Conservation (phyloP, 2,888 invertebrate species). For the Sminthurides aquaticus region DNA sequence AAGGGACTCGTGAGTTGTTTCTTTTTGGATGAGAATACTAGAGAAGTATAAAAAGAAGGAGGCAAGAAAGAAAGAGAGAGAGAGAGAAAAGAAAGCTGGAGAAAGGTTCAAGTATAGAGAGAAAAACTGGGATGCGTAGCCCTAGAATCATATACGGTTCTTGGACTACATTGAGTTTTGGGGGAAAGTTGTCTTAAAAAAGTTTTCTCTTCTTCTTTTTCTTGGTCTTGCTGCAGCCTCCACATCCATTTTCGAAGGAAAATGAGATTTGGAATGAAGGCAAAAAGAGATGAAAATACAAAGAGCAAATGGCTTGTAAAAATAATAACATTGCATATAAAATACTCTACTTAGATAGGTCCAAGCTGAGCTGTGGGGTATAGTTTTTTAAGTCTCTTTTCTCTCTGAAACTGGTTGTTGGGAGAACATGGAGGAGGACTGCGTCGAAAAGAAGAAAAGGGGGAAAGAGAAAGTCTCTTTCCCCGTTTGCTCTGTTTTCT, state of each 20-base stretch:
- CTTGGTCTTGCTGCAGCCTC: constrained; percentile 24
- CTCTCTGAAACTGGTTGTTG: neutral
- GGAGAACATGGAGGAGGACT: neutral
- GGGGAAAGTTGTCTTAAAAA: constrained; percentile 21
- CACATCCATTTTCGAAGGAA: constrained; percentile 41
- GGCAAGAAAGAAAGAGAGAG: too few relatives aligned
- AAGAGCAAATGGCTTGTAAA: constrained; percentile 44
- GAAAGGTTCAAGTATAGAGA: constrained; percentile 4
- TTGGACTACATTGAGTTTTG: neutral
- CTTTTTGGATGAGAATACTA: too few relatives aligned
- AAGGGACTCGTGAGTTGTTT: neutral
- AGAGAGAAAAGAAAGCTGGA: neutral
- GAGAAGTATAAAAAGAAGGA: too few relatives aligned
- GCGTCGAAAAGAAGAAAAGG: neutral
- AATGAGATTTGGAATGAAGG: constrained; percentile 43
- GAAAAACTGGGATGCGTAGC: constrained; percentile 6
- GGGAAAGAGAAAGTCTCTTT: constrained; percentile 1
- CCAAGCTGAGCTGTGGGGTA: constrained; percentile 28
- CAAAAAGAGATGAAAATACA: constrained; percentile 41
- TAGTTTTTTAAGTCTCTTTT: constrained; percentile 1
- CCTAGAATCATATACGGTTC: constrained; percentile 10
- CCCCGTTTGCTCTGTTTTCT: neutral
- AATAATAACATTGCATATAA: constrained; percentile 44
- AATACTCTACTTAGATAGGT: constrained; percentile 42
- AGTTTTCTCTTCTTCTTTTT: constrained; percentile 24